phyloP scores from a whole-genome alignment of 2,888 invertebrate genomes.

The Magallana nippona region DNA sequence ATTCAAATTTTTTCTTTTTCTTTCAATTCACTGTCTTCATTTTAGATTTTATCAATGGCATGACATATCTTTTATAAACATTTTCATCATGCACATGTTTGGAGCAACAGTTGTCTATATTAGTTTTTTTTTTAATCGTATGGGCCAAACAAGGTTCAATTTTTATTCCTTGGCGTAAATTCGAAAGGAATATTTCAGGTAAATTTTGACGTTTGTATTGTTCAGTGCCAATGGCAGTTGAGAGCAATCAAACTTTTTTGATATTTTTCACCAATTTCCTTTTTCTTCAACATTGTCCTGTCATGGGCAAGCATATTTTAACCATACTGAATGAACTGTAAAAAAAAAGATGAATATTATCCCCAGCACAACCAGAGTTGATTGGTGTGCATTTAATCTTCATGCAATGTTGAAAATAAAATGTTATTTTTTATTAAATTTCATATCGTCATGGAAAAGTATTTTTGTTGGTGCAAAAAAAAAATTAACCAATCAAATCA shows the following conservation, averaged over 20 bases:
- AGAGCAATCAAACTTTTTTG: conserved; percentile 18
- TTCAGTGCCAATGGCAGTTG: background rate
- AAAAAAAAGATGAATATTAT: background rate
- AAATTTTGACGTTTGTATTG: conserved; percentile 12
- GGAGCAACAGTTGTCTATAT: background rate
- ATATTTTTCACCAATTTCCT: conserved; percentile 4
- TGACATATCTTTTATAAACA: conserved; percentile 19
- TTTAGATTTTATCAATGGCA: conserved; percentile 17
- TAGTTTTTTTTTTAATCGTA: background rate
- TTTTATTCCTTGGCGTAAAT: background rate
- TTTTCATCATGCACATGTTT: conserved; percentile 15
- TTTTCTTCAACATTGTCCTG: background rate
- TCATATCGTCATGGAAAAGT: background rate
- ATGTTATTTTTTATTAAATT: background rate
- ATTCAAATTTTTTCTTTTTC: background rate
- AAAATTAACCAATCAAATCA: background rate
- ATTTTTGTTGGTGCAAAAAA: background rate
- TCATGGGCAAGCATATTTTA: background rate
- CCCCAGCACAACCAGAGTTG: conserved; percentile 1
- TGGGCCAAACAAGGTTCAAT: background rate
- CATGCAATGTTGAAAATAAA: background rate
- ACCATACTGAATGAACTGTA: background rate
- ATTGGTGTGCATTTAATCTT: background rate
- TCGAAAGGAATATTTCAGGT: background rate
- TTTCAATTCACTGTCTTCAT: conserved; percentile 11